phyloP scores from a whole-genome alignment of 2,797 vertebrate species.

The Sebastes kiyomatsui region DNA sequence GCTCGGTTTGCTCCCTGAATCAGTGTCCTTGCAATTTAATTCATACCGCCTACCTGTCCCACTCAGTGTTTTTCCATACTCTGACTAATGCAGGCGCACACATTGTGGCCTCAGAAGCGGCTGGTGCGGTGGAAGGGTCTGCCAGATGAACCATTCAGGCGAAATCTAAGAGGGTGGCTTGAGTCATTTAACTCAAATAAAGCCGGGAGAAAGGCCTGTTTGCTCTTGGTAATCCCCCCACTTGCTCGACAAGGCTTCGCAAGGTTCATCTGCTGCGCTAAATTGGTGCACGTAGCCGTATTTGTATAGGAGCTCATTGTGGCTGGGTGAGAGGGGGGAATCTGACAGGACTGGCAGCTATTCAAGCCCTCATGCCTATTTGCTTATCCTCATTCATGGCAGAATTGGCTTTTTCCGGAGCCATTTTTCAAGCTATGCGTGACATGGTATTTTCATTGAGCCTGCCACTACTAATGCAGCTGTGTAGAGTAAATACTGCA shows the following conservation, averaged over 20 bases:
- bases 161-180: conserved; percentile 71
- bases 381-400: conserved; percentile 81
- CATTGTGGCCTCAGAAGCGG: conserved; percentile 41
- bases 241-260: conserved; percentile 76
- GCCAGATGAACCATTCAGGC: conserved; percentile 73
- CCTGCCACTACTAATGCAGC: conserved; percentile 74
- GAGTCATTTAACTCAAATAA: conserved; percentile 81
- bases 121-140: conserved; percentile 45
- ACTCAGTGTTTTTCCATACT: conserved; percentile 71
- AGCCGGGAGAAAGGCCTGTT: conserved; percentile 77
- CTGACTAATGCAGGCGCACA: conserved; percentile 62
- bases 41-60: conserved; percentile 74
- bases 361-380: conserved; percentile 82
- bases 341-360: conserved; percentile 76
- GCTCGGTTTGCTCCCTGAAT: conserved; percentile 48
- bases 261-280: conserved; percentile 79
- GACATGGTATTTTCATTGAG: conserved; percentile 76
- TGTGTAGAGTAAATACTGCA: conserved; percentile 60
- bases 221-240: conserved; percentile 79
- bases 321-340: conserved; percentile 63
- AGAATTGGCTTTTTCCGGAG: conserved; percentile 78
- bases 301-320: conserved; percentile 82
- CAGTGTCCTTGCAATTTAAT: conserved; percentile 70
- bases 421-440: conserved; percentile 74
- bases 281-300: conserved; percentile 80